A percentile compares a stretch with the other conserved stretches of the same genome.
These are phyloP conservation scores for Ophion costatus DNA, from an alignment of 2,888 invertebrate species.

Conservation along the genomic window DNA sequence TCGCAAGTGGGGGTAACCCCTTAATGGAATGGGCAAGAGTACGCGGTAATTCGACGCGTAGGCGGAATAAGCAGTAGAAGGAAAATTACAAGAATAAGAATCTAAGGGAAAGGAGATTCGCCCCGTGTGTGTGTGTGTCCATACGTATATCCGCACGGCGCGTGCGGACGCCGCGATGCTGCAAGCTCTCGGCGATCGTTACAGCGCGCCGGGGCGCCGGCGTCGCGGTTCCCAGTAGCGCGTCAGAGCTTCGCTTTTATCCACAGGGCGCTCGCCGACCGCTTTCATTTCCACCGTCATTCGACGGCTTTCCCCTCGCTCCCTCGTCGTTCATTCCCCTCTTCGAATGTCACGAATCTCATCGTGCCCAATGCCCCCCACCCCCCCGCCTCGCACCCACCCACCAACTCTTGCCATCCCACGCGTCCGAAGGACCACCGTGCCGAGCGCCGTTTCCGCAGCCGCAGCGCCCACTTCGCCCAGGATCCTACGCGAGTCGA, in stretches of 20 bases:
- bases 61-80: not conserved
- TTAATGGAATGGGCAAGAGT: not conserved
- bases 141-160: constrained; percentile 27
- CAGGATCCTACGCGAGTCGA: constrained; percentile 49
- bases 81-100: constrained; percentile 14
- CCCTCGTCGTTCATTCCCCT: constrained; percentile 51
- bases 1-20: too few species aligned
- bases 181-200: constrained; percentile 61
- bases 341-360: constrained; percentile 43
- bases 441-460: constrained; percentile 20
- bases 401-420: not conserved
- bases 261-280: constrained; percentile 10
- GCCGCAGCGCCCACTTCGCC: constrained; percentile 34
- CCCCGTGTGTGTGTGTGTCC: not conserved
- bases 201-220: constrained; percentile 59
- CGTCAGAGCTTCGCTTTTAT: constrained; percentile 55
- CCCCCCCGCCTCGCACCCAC: not conserved
- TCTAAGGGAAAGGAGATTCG: not conserved
- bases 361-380: constrained; percentile 17
- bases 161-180: constrained; percentile 45
- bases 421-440: not conserved
- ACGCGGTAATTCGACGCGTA: not conserved
- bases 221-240: constrained; percentile 41
- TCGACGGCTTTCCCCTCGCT: not conserved
- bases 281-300: constrained; percentile 48